phyloP scores from a whole-genome alignment of 2,888 invertebrate species.

The Limulus polyphemus region DNA sequence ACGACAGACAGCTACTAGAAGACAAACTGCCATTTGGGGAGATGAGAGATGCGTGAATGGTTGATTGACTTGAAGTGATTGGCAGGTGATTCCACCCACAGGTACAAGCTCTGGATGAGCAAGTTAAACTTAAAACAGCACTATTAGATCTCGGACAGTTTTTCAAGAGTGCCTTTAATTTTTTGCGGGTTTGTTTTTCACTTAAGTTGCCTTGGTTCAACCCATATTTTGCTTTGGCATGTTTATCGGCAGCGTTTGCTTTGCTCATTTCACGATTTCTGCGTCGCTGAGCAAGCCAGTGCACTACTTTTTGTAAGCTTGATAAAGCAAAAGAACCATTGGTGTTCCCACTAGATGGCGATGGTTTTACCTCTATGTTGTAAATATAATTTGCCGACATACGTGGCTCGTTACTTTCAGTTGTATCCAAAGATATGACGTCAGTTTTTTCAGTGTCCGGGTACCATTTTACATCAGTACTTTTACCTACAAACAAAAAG shows the following conservation, averaged over 20 bases:
- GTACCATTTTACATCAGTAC: too few relatives aligned
- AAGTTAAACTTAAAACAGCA: too few relatives aligned
- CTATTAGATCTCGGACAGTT: not conserved
- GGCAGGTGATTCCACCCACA: not conserved
- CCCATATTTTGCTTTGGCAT: conserved; percentile 17
- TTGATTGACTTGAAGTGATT: not conserved
- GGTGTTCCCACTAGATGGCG: not conserved
- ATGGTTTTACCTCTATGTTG: not conserved
- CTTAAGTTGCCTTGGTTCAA: conserved; percentile 14
- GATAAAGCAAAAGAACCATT: conserved; percentile 14
- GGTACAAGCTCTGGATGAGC: not conserved
- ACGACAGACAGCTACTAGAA: conserved; percentile 3
- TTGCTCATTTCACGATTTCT: conserved; percentile 5
- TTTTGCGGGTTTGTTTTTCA: conserved; percentile 19
- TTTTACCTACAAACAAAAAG: too few relatives aligned
- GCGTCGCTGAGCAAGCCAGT: conserved; percentile 15
- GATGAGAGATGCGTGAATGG: not conserved
- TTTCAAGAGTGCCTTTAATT: conserved; percentile 16
- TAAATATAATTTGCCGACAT: too few relatives aligned
- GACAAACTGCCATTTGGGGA: conserved; percentile 1
- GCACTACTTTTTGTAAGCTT: conserved; percentile 17
- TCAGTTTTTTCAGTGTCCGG: too few relatives aligned
- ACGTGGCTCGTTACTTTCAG: too few relatives aligned
- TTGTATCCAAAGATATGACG: too few relatives aligned
- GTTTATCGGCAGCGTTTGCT: conserved; percentile 12